Base-by-base conservation (phyloP, 2,113 vertebrate species). In the Phyllostomus discolor region DNA sequence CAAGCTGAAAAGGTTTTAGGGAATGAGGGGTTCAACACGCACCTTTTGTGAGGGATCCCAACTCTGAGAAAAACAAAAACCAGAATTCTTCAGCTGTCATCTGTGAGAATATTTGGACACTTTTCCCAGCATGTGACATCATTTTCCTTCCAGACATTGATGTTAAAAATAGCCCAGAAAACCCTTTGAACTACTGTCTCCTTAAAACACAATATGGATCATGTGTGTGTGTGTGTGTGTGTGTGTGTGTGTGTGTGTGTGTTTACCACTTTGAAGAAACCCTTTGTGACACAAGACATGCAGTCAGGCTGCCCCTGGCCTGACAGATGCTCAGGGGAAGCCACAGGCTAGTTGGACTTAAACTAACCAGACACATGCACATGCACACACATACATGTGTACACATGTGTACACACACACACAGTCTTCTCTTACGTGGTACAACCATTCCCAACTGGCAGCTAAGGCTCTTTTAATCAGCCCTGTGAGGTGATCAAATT, bases 71-170 rank as follows among this genome's bases (percentile, higher is more conserved):
- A 81, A 83, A 91, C 43, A 93, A 54, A 96, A 67, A 35, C n/a
- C 90, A 57, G 62, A 70, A 48, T 94, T 46, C 59, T 75, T 75
- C 41, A 10, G 52, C 78, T 69, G n/a, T 52, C 48, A 50, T 35
- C 50, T 91, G 14, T 31, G 94, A 86, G 90, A 87, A 31, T 93
- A 92, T 93, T 43, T 90, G 83, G 86, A 86, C 57, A 80, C 48
- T 81, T 87, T 82, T 72, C 46, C 66, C 64, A 31, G 41, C 46
- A 64, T 20, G 35, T 90, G 83, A 96, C 72, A 81, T 82, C 91
- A 84, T 94, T 93, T 96, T 88, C 69, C 88, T 96, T 88, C 91
- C 90, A 95, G 75, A 96, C 35, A 57, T 73, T 8, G 1, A 17
- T 6, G 62, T 90, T 95, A 97, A 92, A 94, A 95, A 94, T 59